Base-by-base conservation (phyloP, 2,888 invertebrate species). In the Asteroscopus sphinx region DNA sequence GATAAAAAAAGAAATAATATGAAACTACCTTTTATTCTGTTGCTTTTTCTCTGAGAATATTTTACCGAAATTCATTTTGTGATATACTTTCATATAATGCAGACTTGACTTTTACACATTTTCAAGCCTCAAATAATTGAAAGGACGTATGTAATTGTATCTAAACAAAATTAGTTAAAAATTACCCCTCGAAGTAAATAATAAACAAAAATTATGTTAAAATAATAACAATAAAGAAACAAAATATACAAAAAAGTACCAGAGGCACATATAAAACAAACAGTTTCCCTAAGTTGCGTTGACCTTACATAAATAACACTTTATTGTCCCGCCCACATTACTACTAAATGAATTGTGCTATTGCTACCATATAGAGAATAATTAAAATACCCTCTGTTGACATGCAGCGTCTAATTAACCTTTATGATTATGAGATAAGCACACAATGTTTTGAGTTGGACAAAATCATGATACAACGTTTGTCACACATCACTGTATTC, bases 301-400 rank as follows among this genome's bases (percentile, higher is more conserved):
- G 44, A 56, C 65, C 47, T 53, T 17, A 48, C 44, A 42, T 1
- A 21, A 7, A 39, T n/a, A 6, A 16, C 35, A 33, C 13, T 46
- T 33, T 17, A 49, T 28, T 70, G 39, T 53, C 46, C 49, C 57
- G 12, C 54, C 58, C 44, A 69, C 61, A 16, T 15, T 25, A 28
- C 39, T 33, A 16, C 35, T 37, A 45, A 60, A 57, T 54, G 16
- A 37, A 54, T 42, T 12, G 49, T 62, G 21, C 4, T 4, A 42
- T 28, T 44, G 30, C 49, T 60, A 35, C 54, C 66, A 32, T 51
- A 56, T n/a, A 54, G 7, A 52, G 41, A 28, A 56, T 54, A 67
- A 70, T 70, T 67, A 67, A 44, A 67, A 55, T 28, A 53, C 42
- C 46, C 36, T 52, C 42, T 44, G 39, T 62, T 59, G 37, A 57